A percentile compares a stretch with the other conserved stretches of the same genome.
These are phyloP conservation scores for Actinernus sp. DNA, from an alignment of 92 coral and sea anemone genomes.

Conservation along the genomic window DNA sequence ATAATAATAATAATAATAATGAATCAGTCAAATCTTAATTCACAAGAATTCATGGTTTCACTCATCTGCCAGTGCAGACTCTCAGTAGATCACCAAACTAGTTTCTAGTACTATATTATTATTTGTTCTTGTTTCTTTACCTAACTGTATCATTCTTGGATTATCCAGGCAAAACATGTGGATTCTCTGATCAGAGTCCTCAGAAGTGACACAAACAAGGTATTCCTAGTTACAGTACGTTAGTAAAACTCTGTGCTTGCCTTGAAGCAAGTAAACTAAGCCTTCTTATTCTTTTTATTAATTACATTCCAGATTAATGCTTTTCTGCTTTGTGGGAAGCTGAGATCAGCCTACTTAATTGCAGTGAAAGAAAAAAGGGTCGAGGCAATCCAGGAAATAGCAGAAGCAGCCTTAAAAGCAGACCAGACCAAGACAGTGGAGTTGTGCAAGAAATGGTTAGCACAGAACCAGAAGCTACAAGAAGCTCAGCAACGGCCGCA, in stretches of 20 bases:
- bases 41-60: too few relatives aligned
- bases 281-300: too few relatives aligned
- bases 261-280: too few relatives aligned
- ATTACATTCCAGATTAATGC: conserved; percentile 74
- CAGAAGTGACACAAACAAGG: conserved; percentile 90
- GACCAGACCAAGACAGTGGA: conserved; percentile 88
- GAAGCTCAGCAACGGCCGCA: conserved; percentile 36
- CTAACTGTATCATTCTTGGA: background rate
- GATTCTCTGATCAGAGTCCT: conserved; percentile 87
- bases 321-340: conserved; percentile 83
- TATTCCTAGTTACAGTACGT: conserved; percentile 1
- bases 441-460: conserved; percentile 86
- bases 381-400: conserved; percentile 81
- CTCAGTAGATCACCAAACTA: too few relatives aligned
- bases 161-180: conserved; percentile 81
- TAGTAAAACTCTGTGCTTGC: too few relatives aligned
- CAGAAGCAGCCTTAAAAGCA: conserved; percentile 80
- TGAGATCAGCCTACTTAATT: conserved; percentile 92
- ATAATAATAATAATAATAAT: too few relatives aligned
- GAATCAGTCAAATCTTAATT: too few relatives aligned
- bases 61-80: too few relatives aligned
- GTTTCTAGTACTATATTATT: too few relatives aligned
- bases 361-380: conserved; percentile 89
- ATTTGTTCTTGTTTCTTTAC: background rate
- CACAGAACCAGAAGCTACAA: conserved; percentile 56